Evolutionary conservation across 2,113 vertebrate genomes (phyloP), one percentile per base, ranked within the genome.

Genomic region (Xyliphius kryptos): DNA sequence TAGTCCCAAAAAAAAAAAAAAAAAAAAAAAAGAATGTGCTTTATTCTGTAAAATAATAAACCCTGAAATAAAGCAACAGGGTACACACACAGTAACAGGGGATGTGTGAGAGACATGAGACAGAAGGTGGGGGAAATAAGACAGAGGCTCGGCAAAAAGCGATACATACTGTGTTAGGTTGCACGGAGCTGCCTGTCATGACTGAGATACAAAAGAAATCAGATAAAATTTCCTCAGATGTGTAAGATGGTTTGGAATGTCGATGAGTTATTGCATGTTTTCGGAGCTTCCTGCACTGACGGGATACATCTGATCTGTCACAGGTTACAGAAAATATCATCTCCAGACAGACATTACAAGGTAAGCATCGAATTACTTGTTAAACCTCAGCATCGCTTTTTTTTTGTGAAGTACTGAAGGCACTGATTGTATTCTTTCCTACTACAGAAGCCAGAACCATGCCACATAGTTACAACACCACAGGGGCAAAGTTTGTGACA

Each of bases 301-400:
- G 12, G 41, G 19, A 50, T 13, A 32, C 7, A n/a, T n/a, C n/a
- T n/a, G n/a, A n/a, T 50, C 46, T 68, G 51, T 20, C 40, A 2
- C 80, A 92, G 91, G 89, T 90, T 77, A 91, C 86, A 0, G 88
- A 90, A 75, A 86, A 76, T 22, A 68, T 86, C 19, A 77, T 90
- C 74, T 88, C 78, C 64, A 88, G 86, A 75, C 88, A 81, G 1
- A 67, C 80, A 0, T 83, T 83, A 65, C 86, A 84, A 56, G 89
- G 89, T 91, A 71, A 91, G 88, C 67, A 20, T 41, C 5, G 14
- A 10, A 56, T 10, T 20, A 21, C 3, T 17, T n/a, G n/a, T n/a
- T n/a, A n/a, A n/a, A n/a, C n/a, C n/a, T n/a, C n/a, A n/a, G n/a
- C n/a, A n/a, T n/a, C n/a, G n/a, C n/a, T n/a, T n/a, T n/a, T n/a